Base-by-base conservation (phyloP, 2,888 invertebrate genomes). In the Drosophila falleni region DNA sequence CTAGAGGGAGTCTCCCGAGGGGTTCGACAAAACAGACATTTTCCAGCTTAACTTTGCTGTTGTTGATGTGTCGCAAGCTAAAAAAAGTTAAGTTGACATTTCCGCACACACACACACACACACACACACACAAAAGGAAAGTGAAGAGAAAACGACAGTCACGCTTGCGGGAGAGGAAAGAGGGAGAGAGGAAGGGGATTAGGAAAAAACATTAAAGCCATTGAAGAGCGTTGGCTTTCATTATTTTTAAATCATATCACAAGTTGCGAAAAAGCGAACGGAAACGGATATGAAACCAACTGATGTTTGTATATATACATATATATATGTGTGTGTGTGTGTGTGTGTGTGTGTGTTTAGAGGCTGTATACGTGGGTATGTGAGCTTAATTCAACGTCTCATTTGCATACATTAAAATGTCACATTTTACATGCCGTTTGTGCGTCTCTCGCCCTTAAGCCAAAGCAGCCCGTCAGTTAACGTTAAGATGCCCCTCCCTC, bases 391-490 rank as follows among this genome's bases (percentile, higher is more conserved):
- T 85, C 87, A 84, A 81, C 87, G 80, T 87, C 86, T 87, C 89
- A 87, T 87, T 87, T 87, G 87, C 86, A 87, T 87, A 87, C 87
- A 87, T 87, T 87, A 87, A 87, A 87, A 89, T 84, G 86, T 85
- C 86, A 89, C 89, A 87, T 85, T 87, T 89, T 85, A 80, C 85
- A 87, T 87, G 89, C 89, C 87, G 87, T 89, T 89, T 88, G 89
- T 83, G 84, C 42, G 47, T 49, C 42, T 44, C 75, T 64, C 46
- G 82, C 77, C 77, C 69, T 76, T 76, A 87, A 87, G 85, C 80
- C 65, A 81, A 84, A 55, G 74, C 64, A 56, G 78, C 70, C 79
- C 75, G 83, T 84, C 83, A 84, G 83, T 84, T 84, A 87, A 74
- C 86, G 74, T 84, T 84, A 84, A 77, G 86, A 74, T 71, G 71